A percentile compares a stretch with the other conserved stretches of the same genome.
Evolutionary conservation across 2,113 vertebrate genomes (phyloP).

Genomic region (Phylloscopus trochiloides): DNA sequence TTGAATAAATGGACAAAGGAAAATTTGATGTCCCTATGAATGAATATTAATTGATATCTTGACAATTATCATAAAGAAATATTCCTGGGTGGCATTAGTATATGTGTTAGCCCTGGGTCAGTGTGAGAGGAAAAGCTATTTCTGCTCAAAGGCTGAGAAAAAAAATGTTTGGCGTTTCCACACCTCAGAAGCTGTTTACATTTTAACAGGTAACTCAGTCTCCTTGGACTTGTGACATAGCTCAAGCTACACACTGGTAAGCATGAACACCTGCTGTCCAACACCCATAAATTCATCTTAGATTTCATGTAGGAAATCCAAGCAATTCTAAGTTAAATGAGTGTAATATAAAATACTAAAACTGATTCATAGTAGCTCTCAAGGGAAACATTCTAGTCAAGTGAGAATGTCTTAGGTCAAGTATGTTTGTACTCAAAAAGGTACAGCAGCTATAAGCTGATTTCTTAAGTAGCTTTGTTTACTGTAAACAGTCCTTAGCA

Average conservation of each 20-base stretch:
- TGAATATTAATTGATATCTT: background rate
- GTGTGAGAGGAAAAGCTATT: background rate
- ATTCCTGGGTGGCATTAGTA: background rate
- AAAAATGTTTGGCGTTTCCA: background rate
- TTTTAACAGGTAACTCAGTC: background rate
- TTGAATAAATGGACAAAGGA: background rate
- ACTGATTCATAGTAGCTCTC: background rate
- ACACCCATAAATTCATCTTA: background rate
- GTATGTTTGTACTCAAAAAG: background rate
- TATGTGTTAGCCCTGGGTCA: background rate
- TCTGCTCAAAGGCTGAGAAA: background rate
- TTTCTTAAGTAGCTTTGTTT: background rate
- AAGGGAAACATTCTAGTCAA: background rate
- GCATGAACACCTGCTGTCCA: background rate
- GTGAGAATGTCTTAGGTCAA: background rate
- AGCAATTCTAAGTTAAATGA: background rate
- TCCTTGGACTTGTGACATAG: background rate
- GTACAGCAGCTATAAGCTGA: background rate
- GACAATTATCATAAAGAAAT: background rate
- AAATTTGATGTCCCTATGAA: background rate
- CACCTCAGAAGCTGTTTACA: background rate
- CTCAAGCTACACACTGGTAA: background rate
- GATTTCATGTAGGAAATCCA: background rate
- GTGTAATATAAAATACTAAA: background rate
- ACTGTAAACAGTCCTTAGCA: background rate